Evolutionary conservation across 37 sponge, comb jelly and placozoan genomes (phyloP).

Genomic region (Oopsacas minuta): DNA sequence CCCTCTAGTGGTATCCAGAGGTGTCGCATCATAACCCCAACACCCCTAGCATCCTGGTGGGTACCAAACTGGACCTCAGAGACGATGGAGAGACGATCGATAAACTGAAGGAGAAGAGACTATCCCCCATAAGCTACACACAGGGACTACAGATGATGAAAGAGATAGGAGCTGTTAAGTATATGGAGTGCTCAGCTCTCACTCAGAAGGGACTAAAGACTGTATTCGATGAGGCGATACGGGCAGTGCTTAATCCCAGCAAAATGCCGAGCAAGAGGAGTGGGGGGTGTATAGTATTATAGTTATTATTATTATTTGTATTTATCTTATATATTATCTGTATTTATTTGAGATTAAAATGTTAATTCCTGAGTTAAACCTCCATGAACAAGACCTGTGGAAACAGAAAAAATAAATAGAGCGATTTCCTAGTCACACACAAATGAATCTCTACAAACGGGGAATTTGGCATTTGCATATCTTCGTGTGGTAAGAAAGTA

Average conservation of each 20-base stretch:
- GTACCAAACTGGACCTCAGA: conserved; percentile 55
- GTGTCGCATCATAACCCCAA: conserved; percentile 57
- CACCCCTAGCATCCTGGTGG: conserved; percentile 55
- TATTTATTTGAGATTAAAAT: no score
- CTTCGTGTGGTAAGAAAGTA: no score
- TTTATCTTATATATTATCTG: no score
- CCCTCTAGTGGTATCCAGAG: conserved; percentile 43
- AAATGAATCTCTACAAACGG: no score
- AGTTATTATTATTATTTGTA: background rate
- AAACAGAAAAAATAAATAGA: no score
- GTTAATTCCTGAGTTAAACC: no score
- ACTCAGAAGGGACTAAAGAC: conserved; percentile 52
- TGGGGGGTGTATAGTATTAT: background rate
- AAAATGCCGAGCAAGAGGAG: conserved; percentile 32
- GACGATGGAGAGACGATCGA: conserved; percentile 46
- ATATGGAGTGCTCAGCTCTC: conserved; percentile 58
- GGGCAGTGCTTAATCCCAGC: conserved; percentile 58
- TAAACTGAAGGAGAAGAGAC: conserved; percentile 36
- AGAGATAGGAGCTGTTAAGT: conserved; percentile 46
- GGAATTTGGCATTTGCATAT: no score
- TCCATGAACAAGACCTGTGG: no score
- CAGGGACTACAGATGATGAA: conserved; percentile 45
- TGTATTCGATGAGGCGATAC: conserved; percentile 74
- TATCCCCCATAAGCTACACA: conserved; percentile 33
- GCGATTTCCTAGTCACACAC: no score